Evolutionary conservation across 2,888 invertebrate species (phyloP).

Genomic region (Taphrorychus bicolor): DNA sequence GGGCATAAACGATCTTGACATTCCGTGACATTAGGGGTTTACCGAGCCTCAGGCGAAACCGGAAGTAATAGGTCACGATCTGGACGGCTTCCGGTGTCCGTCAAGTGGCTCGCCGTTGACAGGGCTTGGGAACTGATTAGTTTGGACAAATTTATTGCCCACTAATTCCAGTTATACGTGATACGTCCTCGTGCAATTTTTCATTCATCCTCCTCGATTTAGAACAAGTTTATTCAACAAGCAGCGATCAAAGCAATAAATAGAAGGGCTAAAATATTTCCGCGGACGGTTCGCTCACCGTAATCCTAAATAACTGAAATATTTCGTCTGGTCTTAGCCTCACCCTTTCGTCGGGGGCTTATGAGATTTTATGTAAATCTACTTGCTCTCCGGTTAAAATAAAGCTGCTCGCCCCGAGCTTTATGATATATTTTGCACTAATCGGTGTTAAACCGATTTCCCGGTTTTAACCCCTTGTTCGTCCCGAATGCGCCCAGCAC

Average conservation of each 20-base stretch:
- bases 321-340: constrained; percentile 34
- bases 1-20: constrained; percentile 13
- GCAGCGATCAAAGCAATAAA: constrained; percentile 5
- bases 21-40: constrained; percentile 8
- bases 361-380: constrained; percentile 41
- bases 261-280: constrained; percentile 10
- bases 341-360: constrained; percentile 32
- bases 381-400: constrained; percentile 41
- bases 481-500: neutral
- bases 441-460: constrained; percentile 39
- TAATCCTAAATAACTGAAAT: constrained; percentile 41
- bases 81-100: constrained; percentile 49
- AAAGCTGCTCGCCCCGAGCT: constrained; percentile 37
- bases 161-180: no score
- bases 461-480: constrained; percentile 26
- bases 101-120: constrained; percentile 46
- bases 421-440: constrained; percentile 40
- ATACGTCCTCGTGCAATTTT: no score
- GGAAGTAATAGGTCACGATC: constrained; percentile 43
- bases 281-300: constrained; percentile 11
- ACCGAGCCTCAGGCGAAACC: constrained; percentile 16
- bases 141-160: neutral
- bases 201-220: no score
- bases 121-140: neutral
- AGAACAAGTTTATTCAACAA: neutral